Conservation (phyloP, 2,888 invertebrate species). For the Loripinus fragilis region DNA sequence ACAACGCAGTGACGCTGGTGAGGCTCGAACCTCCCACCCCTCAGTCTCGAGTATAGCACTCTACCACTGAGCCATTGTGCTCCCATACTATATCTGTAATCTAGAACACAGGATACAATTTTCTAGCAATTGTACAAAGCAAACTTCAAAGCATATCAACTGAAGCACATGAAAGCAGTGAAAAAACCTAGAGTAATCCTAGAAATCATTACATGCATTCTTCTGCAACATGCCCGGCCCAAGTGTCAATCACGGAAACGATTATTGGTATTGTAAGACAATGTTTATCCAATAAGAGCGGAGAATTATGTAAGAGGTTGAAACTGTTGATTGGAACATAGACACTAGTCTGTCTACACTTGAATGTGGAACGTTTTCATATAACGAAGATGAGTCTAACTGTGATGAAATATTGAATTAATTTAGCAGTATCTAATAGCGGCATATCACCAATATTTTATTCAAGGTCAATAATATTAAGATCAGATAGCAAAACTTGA, state of each 20-base stretch:
- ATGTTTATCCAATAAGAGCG: conserved; percentile 9
- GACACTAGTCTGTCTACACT: conserved; percentile 6
- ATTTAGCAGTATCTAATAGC: no score
- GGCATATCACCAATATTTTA: no score
- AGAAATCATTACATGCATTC: conserved; percentile 14
- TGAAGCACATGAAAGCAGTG: conserved; percentile 3
- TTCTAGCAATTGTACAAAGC: not conserved
- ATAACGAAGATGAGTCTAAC: not conserved
- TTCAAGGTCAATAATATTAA: no score
- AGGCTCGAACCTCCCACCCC: no score
- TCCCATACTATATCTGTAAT: no score
- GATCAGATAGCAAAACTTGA: no score
- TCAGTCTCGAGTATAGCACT: no score
- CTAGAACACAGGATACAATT: no score
- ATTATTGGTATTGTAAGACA: not conserved
- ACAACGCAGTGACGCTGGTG: no score
- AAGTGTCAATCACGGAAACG: not conserved
- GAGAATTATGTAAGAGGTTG: conserved; percentile 15
- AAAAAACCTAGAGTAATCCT: not conserved
- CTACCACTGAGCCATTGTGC: no score
- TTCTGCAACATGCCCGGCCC: not conserved
- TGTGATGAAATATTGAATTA: no score
- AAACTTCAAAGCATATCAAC: conserved; percentile 12
- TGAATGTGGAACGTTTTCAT: not conserved
- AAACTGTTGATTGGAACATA: not conserved